phyloP scores from a whole-genome alignment of 2,113 vertebrate species.

The Sander vitreus region DNA sequence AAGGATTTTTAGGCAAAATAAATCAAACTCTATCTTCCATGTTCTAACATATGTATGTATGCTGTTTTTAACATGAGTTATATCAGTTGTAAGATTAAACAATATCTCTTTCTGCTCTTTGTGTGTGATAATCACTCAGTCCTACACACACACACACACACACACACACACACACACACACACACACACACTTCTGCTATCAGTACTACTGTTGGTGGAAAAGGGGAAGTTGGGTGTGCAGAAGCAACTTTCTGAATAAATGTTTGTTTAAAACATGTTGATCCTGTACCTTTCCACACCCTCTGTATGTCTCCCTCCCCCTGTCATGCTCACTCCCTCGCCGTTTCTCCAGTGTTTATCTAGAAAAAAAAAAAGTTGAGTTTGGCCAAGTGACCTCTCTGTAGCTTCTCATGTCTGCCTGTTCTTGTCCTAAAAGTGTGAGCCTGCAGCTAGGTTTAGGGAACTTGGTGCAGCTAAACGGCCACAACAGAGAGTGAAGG shows the following conservation, averaged over 20 bases:
- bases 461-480: conserved; percentile 72
- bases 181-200: conserved; percentile 59
- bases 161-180: conserved; percentile 5
- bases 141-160: not conserved
- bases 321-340: conserved; percentile 33
- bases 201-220: conserved; percentile 70
- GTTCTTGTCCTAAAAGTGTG: conserved; percentile 12
- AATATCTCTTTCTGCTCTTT: conserved; percentile 17
- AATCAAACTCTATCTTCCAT: not conserved
- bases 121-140: not conserved
- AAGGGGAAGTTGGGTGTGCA: conserved; percentile 78
- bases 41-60: conserved; percentile 2
- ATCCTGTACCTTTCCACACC: conserved; percentile 37
- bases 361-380: conserved; percentile 3
- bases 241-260: conserved; percentile 67
- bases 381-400: conserved; percentile 24
- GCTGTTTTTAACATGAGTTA: conserved; percentile 41
- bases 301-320: not conserved
- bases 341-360: conserved; percentile 12
- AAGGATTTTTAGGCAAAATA: not conserved
- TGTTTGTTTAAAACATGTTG: conserved; percentile 52
- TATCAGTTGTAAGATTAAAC: conserved; percentile 27
- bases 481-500: conserved; percentile 43
- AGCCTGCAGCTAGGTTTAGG: conserved; percentile 61
- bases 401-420: conserved; percentile 11